A percentile compares a stretch with the other conserved stretches of the same genome.
Conservation (phyloP, 2,797 vertebrate species). For the Propithecus deckenii region DNA sequence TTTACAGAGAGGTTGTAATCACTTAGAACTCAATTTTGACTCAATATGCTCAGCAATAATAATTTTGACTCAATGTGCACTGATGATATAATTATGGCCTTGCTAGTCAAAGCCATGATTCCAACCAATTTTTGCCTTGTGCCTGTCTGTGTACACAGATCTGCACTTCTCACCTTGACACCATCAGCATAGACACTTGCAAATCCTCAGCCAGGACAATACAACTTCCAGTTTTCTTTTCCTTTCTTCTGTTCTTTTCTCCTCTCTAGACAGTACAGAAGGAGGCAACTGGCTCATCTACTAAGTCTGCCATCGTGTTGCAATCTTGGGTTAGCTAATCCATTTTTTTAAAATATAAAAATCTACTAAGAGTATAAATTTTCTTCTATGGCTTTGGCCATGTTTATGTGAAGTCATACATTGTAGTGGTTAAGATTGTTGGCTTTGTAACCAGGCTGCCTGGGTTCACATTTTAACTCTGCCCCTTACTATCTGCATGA, state of each 20-base stretch:
- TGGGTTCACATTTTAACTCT: not conserved
- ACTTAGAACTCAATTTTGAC: slow-evolving; percentile 25
- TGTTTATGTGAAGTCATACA: not conserved
- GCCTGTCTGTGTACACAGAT: not conserved
- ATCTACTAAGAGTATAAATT: not conserved
- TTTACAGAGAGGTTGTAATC: not conserved
- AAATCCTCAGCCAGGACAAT: not conserved
- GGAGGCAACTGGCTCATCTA: not conserved
- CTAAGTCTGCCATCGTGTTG: not conserved
- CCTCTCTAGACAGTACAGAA: not conserved
- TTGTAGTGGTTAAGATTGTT: not conserved
- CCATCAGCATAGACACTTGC: not conserved
- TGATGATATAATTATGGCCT: not conserved
- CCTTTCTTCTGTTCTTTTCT: not conserved
- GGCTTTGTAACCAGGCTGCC: not conserved
- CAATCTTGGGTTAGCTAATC: not conserved
- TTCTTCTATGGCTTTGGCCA: not conserved
- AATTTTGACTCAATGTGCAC: not conserved
- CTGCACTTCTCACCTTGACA: not conserved
- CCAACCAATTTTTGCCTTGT: not conserved
- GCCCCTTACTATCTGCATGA: not conserved
- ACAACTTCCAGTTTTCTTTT: not conserved
- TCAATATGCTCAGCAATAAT: not conserved
- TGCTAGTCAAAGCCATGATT: not conserved
- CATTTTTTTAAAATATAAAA: not conserved